Evolutionary conservation across 2,113 vertebrate species (phyloP).

Genomic region (Chitala chitala): DNA sequence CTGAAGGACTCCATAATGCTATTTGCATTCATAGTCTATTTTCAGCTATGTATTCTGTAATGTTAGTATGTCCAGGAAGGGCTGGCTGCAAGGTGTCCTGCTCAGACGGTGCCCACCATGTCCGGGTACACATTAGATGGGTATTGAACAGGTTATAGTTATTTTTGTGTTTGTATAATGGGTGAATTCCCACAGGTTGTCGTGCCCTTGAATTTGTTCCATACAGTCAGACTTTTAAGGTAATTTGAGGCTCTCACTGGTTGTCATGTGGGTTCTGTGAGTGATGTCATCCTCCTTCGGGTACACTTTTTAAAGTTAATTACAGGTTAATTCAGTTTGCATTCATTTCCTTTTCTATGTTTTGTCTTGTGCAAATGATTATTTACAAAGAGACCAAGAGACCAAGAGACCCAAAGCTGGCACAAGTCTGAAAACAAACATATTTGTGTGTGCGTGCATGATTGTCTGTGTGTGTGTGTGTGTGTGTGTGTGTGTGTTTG

Average conservation of each 20-base stretch:
- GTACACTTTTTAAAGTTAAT: not conserved
- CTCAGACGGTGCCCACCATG: too few relatives aligned
- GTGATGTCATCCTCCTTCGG: not conserved
- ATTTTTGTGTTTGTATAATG: not conserved
- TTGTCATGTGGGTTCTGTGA: not conserved
- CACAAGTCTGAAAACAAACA: not conserved
- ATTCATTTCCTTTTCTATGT: not conserved
- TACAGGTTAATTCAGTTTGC: slow-evolving; percentile 3
- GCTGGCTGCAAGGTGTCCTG: too few relatives aligned
- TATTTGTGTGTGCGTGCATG: too few relatives aligned
- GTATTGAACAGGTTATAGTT: not conserved
- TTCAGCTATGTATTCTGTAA: too few relatives aligned
- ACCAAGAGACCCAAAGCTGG: too few relatives aligned
- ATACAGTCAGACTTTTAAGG: not conserved
- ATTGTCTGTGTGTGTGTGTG: too few relatives aligned
- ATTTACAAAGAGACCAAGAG: not conserved
- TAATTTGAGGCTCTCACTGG: not conserved
- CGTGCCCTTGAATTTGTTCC: not conserved
- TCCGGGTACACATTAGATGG: not conserved
- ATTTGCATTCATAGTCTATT: too few relatives aligned
- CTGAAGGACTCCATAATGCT: too few relatives aligned
- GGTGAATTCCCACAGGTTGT: not conserved
- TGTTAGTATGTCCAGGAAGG: too few relatives aligned
- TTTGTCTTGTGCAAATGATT: not conserved
- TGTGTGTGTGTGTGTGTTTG: too few relatives aligned